These are phyloP conservation scores for Leucopsar rothschildi DNA, from an alignment of 2,113 vertebrate species.

Conservation along the genomic window DNA sequence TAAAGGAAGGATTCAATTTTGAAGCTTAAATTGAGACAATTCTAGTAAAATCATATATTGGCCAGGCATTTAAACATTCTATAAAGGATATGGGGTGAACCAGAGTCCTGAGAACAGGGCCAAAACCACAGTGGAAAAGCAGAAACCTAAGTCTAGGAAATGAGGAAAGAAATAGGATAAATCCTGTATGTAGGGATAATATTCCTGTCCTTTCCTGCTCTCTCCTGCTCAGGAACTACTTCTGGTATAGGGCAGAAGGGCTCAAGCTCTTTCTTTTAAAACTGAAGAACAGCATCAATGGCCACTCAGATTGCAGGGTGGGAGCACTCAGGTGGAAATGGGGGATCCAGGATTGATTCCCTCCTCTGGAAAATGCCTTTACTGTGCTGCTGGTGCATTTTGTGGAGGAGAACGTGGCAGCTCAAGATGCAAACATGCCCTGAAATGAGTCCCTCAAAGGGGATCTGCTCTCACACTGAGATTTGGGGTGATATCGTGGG, in stretches of 20 bases:
- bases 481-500: accelerated
- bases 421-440: background rate
- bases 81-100: background rate
- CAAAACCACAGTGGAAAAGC: background rate
- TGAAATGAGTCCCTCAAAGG: background rate
- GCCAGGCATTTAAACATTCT: background rate
- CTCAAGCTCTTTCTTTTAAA: background rate
- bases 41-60: background rate
- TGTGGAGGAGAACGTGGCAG: background rate
- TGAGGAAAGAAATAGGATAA: background rate
- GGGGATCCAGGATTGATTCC: background rate
- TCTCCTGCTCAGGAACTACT: background rate
- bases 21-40: background rate
- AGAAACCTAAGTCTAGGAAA: background rate
- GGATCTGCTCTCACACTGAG: background rate
- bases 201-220: background rate
- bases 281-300: accelerated
- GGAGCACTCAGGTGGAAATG: background rate
- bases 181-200: background rate
- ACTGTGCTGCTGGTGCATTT: background rate
- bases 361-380: background rate
- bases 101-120: background rate
- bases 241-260: background rate
- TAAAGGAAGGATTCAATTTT: background rate
- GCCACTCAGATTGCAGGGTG: background rate